A percentile compares a stretch with the other conserved stretches of the same genome.
Evolutionary conservation across 2,888 invertebrate species (phyloP).

Genomic region (Melanostoma mellinum): DNA sequence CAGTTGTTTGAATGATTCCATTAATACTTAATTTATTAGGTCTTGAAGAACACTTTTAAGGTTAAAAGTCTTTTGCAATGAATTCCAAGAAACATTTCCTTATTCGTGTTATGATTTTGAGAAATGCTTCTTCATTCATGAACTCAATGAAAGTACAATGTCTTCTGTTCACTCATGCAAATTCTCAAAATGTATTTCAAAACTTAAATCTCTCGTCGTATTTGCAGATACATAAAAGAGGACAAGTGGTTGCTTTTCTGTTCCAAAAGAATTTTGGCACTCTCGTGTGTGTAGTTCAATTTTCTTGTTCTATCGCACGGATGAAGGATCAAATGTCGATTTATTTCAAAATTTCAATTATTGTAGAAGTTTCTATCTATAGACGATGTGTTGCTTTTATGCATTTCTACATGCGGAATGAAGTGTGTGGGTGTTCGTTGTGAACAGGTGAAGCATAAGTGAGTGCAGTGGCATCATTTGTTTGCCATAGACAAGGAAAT

Average conservation of each 20-base stretch:
- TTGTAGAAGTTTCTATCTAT: conserved; percentile 34
- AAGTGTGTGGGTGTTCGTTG: conserved; percentile 31
- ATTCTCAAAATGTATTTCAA: conserved; percentile 27
- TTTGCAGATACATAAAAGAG: background rate
- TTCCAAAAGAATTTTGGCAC: conserved; percentile 36
- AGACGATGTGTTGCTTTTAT: background rate
- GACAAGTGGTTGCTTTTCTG: background rate
- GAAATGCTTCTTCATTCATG: too few relatives aligned
- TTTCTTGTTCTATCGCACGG: conserved; percentile 30
- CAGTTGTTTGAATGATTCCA: too few relatives aligned
- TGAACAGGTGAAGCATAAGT: conserved; percentile 51
- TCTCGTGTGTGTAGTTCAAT: conserved; percentile 7
- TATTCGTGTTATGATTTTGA: too few relatives aligned
- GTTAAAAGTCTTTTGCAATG: too few relatives aligned
- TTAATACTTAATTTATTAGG: too few relatives aligned
- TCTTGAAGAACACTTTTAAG: too few relatives aligned
- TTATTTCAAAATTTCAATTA: conserved; percentile 51
- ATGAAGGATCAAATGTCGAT: conserved; percentile 52
- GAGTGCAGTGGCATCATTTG: background rate
- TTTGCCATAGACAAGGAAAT: conserved; percentile 8
- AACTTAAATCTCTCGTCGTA: background rate
- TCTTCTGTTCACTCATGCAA: conserved; percentile 23
- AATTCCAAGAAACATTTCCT: too few relatives aligned
- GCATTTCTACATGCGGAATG: background rate
- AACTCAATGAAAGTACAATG: background rate